Base-by-base conservation (phyloP, 1,140 invertebrate genomes). In the Lysiphlebus fabarum region DNA sequence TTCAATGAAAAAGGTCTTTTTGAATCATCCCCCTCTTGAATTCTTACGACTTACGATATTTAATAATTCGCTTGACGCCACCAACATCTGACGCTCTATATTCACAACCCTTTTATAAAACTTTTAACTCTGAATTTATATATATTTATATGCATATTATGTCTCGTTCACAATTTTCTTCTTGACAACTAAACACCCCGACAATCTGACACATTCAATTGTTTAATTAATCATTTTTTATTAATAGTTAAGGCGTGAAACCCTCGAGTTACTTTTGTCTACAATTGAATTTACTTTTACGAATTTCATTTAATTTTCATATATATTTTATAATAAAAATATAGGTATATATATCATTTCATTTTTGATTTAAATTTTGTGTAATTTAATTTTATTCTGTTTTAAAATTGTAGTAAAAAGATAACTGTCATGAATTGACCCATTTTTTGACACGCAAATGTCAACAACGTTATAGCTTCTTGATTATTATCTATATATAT, bases 211-310 rank as follows among this genome's bases (percentile, higher is more conserved):
- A 51, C 49, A 7, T 12, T 38, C 34, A 8, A 44, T 57, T 57
- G 44, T 57, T 57, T 57, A 57, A 57, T 57, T 57, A 57, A 57
- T 57, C 55, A 57, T 45, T 57, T 57, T 48, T 42, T 57, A 57
- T 57, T 57, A 57, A 57, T 57, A 51, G 17, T 26, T 26, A 26
- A 26, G 17, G 17, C 49, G 9, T 33, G 37, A 47, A 12, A 37
- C 33, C 43, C 55, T 48, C 44, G 9, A 36, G 49, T 33, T 6
- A 37, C 33, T 34, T 43, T 48, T 33, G 34, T 40, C 55, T 38
- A 26, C 17, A 47, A 57, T 51, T 57, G 55, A 57, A 57, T 57
- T 47, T 43, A 44, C 45, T 57, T 37, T 48, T 57, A 57, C 55
- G 55, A 57, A 48, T 57, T 57, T 57, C 45, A 57, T 57, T 57